phyloP scores from a whole-genome alignment of 2,113 vertebrate genomes.

The Calyptomena viridis region DNA sequence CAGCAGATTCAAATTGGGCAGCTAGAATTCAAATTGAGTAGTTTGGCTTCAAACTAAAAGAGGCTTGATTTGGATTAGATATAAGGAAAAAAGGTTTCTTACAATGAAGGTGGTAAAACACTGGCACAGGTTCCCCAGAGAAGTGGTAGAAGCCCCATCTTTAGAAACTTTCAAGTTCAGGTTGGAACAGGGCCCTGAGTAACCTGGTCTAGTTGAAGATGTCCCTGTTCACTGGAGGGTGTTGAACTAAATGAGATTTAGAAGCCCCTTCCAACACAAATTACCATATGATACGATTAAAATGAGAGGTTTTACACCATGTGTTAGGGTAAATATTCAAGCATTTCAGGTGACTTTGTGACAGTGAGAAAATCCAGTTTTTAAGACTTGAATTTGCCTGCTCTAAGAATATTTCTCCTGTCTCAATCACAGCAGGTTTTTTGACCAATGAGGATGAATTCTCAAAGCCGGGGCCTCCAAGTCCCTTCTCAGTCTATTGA shows the following conservation, averaged over 20 bases:
- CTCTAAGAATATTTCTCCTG: neutral
- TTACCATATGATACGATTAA: neutral
- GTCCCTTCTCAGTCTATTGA: neutral
- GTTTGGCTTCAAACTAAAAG: neutral
- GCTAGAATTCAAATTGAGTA: neutral
- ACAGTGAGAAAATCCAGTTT: neutral
- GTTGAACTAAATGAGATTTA: neutral
- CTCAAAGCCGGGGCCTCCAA: neutral
- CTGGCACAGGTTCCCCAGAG: neutral
- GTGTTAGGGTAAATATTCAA: neutral
- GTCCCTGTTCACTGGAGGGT: neutral
- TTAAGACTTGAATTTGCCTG: neutral
- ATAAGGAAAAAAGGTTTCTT: neutral
- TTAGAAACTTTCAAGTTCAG: neutral
- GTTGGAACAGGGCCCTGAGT: neutral
- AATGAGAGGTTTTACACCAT: neutral
- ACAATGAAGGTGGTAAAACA: neutral
- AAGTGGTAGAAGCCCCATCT: neutral
- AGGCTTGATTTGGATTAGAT: neutral
- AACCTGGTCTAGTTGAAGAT: neutral
- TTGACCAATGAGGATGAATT: neutral
- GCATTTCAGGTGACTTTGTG: neutral
- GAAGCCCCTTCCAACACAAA: neutral
- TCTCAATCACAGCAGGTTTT: neutral
- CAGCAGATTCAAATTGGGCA: neutral